Evolutionary conservation across 2,113 vertebrate species (phyloP).

Genomic region (Dunckerocampus dactyliophorus): DNA sequence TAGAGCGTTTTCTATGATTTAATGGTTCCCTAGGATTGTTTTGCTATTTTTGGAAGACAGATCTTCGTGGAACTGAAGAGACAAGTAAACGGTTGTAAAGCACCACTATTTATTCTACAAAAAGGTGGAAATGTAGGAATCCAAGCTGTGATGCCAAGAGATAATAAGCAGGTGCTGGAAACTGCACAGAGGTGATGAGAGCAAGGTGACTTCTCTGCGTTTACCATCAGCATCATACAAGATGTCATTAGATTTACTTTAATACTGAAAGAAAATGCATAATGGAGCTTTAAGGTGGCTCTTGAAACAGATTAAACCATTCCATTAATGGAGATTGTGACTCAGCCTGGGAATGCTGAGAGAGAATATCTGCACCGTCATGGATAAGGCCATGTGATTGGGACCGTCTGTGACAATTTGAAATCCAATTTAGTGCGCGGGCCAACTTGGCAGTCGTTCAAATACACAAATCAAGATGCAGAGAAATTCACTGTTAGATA

Average conservation of each 20-base stretch:
- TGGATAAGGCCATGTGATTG: not conserved
- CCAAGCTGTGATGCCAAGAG: not conserved
- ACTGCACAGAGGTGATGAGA: not conserved
- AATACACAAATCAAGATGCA: not conserved
- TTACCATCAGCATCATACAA: not conserved
- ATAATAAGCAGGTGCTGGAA: not conserved
- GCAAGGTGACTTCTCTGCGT: not conserved
- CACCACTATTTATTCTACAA: not conserved
- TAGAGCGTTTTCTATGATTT: no score
- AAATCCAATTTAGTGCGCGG: not conserved
- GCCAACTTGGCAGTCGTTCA: not conserved
- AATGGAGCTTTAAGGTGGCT: not conserved
- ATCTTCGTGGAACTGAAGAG: not conserved
- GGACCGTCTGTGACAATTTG: not conserved
- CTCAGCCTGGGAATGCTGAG: not conserved
- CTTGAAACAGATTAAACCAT: not conserved
- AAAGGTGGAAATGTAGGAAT: no score
- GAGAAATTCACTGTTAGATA: not conserved
- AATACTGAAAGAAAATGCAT: not conserved
- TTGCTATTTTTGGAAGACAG: no score
- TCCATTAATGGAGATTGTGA: not conserved
- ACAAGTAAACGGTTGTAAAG: not conserved
- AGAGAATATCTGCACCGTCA: conserved; percentile 5
- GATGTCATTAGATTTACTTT: not conserved
- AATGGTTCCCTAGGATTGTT: no score